Base-by-base conservation (phyloP, 2,888 invertebrate species). In the Tyria jacobaeae region DNA sequence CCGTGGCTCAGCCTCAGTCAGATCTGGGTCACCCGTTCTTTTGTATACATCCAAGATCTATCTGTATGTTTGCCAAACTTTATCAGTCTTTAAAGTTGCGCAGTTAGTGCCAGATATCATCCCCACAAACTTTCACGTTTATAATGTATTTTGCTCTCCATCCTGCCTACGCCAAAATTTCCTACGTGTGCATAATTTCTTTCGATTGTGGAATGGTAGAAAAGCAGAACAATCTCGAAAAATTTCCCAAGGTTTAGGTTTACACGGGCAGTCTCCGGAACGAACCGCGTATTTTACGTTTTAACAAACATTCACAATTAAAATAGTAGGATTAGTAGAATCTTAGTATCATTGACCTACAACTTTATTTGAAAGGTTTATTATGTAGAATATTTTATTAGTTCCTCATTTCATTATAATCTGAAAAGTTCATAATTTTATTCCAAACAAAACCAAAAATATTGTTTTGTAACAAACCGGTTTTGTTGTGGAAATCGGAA, bases 401-500 rank as follows among this genome's bases (percentile, higher is more conserved):
- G n/a, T n/a, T n/a, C n/a, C n/a, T n/a, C n/a, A n/a, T n/a, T n/a
- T n/a, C n/a, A n/a, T n/a, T n/a, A n/a, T n/a, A n/a, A n/a, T n/a
- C n/a, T n/a, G n/a, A n/a, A n/a, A n/a, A n/a, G n/a, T n/a, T n/a
- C n/a, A n/a, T n/a, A n/a, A n/a, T n/a, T n/a, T n/a, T n/a, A n/a
- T n/a, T n/a, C n/a, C n/a, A n/a, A n/a, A n/a, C n/a, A n/a, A n/a
- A n/a, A n/a, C n/a, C n/a, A 54, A 7, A 17, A 31, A 31, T 17
- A 50, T 25, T 3, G 27, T 31, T 50, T 21, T 39, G 21, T 31
- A 50, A 37, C 14, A 0, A 1, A 17, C n/a, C 27, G 24, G 15
- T 52, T 53, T 41, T 39, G 34, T 24, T 51, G 60, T 50, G 31
- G 41, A 34, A 51, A 57, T 51, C 9, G 37, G n/a, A 50, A 62